phyloP scores from a whole-genome alignment of 2,113 vertebrate genomes.

The Talpa occidentalis region DNA sequence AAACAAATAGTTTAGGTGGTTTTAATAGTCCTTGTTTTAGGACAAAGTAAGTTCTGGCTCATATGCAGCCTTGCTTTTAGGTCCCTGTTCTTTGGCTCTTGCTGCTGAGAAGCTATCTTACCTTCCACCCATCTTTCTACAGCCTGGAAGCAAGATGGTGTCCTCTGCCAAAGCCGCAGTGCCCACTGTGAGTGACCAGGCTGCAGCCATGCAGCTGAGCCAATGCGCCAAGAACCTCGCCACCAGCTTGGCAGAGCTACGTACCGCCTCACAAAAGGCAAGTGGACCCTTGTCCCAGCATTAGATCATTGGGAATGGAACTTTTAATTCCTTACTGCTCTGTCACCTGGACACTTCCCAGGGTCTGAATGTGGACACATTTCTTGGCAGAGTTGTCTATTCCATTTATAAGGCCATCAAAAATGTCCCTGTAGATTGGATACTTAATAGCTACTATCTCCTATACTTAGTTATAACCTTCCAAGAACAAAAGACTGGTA shows the following conservation, averaged over 20 bases:
- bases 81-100: not conserved
- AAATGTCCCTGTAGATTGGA: not conserved
- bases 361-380: not conserved
- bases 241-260: constrained; percentile 95
- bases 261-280: constrained; percentile 97
- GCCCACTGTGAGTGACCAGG: constrained; percentile 96
- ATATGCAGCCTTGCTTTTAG: fast-evolving
- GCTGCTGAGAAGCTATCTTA: not conserved
- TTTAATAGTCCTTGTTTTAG: not conserved
- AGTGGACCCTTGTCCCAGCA: not conserved
- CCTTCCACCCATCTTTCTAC: constrained; percentile 50
- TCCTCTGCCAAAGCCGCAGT: constrained; percentile 96
- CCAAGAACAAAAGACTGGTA: not conserved
- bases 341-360: not conserved
- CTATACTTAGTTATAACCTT: not conserved
- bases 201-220: constrained; percentile 98
- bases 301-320: not conserved
- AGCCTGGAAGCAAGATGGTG: constrained; percentile 99
- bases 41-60: not conserved
- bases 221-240: constrained; percentile 99
- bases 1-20: no score
- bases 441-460: not conserved
- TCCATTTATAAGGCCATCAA: not conserved
- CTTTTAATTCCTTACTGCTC: not conserved
- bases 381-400: not conserved